Evolutionary conservation across 2,888 invertebrate species (phyloP).

Genomic region (Heliconius ismenius): DNA sequence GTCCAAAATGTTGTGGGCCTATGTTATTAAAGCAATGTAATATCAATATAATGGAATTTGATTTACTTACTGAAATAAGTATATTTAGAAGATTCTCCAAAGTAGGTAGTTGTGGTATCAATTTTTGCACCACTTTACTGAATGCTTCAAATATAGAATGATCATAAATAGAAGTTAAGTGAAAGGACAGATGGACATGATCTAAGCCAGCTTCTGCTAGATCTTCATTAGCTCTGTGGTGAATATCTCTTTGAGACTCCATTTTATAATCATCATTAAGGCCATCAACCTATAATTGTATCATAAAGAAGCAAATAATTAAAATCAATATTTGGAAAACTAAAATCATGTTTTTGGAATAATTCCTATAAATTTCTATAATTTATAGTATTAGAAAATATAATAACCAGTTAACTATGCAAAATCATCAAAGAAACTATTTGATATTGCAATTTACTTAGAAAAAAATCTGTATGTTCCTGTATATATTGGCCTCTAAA

Average conservation of each 20-base stretch:
- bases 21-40: neutral
- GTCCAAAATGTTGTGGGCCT: too few relatives aligned
- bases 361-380: too few relatives aligned
- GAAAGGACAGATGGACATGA: slow-evolving; percentile 95
- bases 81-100: slow-evolving; percentile 98
- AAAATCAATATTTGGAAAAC: neutral
- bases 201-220: slow-evolving; percentile 93
- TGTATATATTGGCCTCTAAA: too few relatives aligned
- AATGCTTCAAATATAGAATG: slow-evolving; percentile 99
- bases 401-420: too few relatives aligned
- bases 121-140: slow-evolving; percentile 99
- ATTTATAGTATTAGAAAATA: too few relatives aligned
- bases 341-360: neutral
- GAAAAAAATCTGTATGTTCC: too few relatives aligned
- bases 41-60: neutral
- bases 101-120: slow-evolving; percentile 98
- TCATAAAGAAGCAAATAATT: slow-evolving; percentile 20
- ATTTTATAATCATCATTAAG: slow-evolving; percentile 99
- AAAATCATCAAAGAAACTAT: too few relatives aligned
- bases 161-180: slow-evolving; percentile 99
- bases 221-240: slow-evolving; percentile 97
- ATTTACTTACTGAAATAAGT: slow-evolving; percentile 92
- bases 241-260: slow-evolving; percentile 99
- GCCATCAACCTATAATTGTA: slow-evolving; percentile 90
- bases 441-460: too few relatives aligned